Evolutionary conservation across 2,888 invertebrate species (phyloP), one percentile per base, ranked within the genome.

Genomic region (Spilosoma lubricipeda): DNA sequence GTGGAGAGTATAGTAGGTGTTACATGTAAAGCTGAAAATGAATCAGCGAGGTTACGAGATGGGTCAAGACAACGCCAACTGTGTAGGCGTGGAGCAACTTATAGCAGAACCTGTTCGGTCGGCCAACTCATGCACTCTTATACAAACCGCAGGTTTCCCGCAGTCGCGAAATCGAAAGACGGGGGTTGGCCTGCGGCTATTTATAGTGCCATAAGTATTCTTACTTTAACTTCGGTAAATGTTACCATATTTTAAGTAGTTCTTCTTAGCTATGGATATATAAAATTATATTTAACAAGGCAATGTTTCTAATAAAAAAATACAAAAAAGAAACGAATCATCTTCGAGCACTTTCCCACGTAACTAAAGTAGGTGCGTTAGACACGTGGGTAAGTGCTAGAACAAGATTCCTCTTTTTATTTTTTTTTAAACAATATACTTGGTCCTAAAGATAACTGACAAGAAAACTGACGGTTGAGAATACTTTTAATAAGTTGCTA

Each of bases 41-140:
- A 93, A 87, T 93, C 92, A 92, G 85, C 85, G 84, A 87, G 87
- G 87, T 89, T 90, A 90, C 84, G 87, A 88, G 89, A 87, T 84
- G 88, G 91, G 91, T 92, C 92, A 93, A 89, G 88, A 91, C 86
- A 92, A 90, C 89, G 87, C 89, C 86, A 87, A 87, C 83, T 86
- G 91, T 89, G 94, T 94, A 90, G 94, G 94, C 89, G 88, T 83
- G 83, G 79, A 88, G 85, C 84, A 86, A 89, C 92, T 91, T 89
- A 91, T 87, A 90, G 86, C 87, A 89, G 90, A 95, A 95, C 95
- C 94, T 93, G 95, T 95, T 95, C 92, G 90, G 93, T 93, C 93
- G 93, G 92, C 90, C 92, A 94, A 93, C 93, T 92, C 91, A 89
- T 91, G 91, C 90, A 85, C 87, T 89, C 92, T 92, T 94, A 94